These are phyloP conservation scores for Centropus bengalensis DNA, from an alignment of 2,113 vertebrate genomes.

Conservation along the genomic window DNA sequence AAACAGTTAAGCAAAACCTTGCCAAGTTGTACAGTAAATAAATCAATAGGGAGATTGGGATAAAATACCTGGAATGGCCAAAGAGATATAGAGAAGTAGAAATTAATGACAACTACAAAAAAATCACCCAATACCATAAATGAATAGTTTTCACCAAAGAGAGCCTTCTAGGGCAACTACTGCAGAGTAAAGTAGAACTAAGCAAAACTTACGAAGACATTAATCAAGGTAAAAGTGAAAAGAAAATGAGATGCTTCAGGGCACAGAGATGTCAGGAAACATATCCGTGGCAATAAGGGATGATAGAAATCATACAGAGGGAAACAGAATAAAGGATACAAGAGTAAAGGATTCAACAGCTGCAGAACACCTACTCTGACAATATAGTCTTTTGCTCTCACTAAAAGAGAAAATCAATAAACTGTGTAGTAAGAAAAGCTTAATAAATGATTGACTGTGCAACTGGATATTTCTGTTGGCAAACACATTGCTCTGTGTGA, in stretches of 20 bases:
- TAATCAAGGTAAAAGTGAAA: slow-evolving; percentile 61
- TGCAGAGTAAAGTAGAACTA: background rate
- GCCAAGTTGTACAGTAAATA: background rate
- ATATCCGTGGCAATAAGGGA: slow-evolving; percentile 18
- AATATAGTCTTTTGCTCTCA: slow-evolving; percentile 7
- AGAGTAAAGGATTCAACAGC: background rate
- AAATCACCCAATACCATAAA: background rate
- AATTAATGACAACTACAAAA: background rate
- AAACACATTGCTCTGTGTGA: slow-evolving; percentile 19
- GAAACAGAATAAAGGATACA: slow-evolving; percentile 40
- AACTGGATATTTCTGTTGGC: background rate
- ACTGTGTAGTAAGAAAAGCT: slow-evolving; percentile 30
- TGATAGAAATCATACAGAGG: slow-evolving; percentile 40
- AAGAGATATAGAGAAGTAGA: background rate
- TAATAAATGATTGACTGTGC: slow-evolving; percentile 43
- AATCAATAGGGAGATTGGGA: background rate
- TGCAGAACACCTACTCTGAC: slow-evolving; percentile 44
- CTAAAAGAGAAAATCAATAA: slow-evolving; percentile 43
- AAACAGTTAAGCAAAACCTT: background rate
- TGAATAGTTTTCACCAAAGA: background rate
- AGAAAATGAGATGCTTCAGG: slow-evolving; percentile 61
- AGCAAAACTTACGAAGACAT: slow-evolving; percentile 56
- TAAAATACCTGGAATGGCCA: background rate
- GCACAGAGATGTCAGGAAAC: slow-evolving; percentile 50
- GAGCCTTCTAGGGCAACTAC: background rate